Evolutionary conservation across 2,113 vertebrate species (phyloP), one percentile per base, ranked within the genome.

Genomic region (Geococcyx californianus): DNA sequence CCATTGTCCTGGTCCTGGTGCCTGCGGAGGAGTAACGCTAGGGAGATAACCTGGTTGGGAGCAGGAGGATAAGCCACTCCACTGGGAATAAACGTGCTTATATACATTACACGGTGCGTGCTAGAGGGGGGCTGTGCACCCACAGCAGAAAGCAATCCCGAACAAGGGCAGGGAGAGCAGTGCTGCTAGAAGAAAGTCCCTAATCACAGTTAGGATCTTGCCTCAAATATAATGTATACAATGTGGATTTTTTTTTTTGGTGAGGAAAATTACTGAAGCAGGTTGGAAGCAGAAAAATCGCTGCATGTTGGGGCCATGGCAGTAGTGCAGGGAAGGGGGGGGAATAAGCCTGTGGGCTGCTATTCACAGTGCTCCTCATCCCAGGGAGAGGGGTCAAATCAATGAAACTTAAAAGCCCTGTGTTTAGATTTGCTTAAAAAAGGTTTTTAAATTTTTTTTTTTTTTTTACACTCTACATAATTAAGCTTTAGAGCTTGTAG

Each of bases 401-500:
- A 44, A 63, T 63, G 33, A 82, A 63, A 84, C 59, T 47, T 89
- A 16, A 89, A 90, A 81, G 70, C 47, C 7, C 7, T 72, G 21
- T 12, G 5, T 91, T 87, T 91, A 78, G 34, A 64, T 79, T 87
- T 91, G 70, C 94, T 90, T 69, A 55, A 86, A 77, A 67, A 33
- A 55, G 51, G 19, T 36, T 26, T 54, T 29, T 44, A 26, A 24
- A 49, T 11, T 42, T 24, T 11, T 42, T 24, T 38, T n/a, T 45
- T 82, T 59, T 60, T 67, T 93, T 81, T 84, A 75, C 21, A 20
- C 20, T 80, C 21, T 31, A 24, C 29, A 7, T 83, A 94, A 90
- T 94, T 92, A 93, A 92, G 51, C 20, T 67, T 77, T 77, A 84
- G 29, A 51, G 38, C 56, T 56, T 66, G n/a, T 81, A 93, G 64